Evolutionary conservation across 1,140 invertebrate species (phyloP).

Genomic region (Ganaspis sp.): DNA sequence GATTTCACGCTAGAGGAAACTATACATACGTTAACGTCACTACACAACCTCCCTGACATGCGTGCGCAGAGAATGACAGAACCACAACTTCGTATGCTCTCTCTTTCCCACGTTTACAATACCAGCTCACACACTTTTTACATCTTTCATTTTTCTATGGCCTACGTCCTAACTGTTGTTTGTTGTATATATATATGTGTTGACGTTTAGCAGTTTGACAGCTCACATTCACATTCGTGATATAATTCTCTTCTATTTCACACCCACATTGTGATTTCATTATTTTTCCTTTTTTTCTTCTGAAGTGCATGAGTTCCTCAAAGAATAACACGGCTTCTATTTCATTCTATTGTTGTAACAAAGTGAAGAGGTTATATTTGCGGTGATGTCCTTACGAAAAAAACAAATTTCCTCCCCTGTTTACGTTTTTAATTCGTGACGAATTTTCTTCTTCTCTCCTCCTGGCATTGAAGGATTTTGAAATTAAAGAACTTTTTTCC

Average conservation of each 20-base stretch:
- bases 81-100: no score
- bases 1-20: no score
- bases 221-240: neutral
- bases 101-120: no score
- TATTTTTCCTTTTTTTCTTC: neutral
- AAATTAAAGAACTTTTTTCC: neutral
- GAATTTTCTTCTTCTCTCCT: neutral
- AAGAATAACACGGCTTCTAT: neutral
- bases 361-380: neutral
- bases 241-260: slow-evolving; percentile 4
- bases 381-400: neutral
- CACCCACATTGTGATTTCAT: neutral
- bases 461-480: neutral
- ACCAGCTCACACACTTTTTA: no score
- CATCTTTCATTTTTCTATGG: no score
- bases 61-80: no score
- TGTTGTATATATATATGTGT: neutral
- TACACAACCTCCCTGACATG: no score
- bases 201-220: neutral
- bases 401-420: neutral
- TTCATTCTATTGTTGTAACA: neutral
- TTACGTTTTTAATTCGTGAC: neutral
- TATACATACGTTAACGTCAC: no score
- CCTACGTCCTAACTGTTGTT: neutral
- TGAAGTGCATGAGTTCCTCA: neutral